A percentile compares a stretch with the other conserved stretches of the same genome.
Conservation (phyloP, 2,888 invertebrate genomes). For the Alcis repandata region DNA sequence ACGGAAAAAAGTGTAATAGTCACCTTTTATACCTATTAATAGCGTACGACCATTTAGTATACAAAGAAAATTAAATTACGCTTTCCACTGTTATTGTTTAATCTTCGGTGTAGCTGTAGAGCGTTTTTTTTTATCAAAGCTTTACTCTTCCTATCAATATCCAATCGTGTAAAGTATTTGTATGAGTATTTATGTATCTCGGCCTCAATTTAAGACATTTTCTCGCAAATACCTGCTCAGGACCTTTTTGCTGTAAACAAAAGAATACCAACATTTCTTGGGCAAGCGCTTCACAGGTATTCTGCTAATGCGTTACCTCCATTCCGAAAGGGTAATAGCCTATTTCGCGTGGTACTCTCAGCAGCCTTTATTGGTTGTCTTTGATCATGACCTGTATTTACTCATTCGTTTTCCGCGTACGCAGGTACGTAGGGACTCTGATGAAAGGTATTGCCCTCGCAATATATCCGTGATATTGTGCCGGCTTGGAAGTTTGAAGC, state of each 20-base stretch:
- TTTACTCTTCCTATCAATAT: not conserved
- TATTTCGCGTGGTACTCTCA: conserved; percentile 15
- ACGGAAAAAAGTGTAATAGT: not conserved
- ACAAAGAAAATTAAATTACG: not conserved
- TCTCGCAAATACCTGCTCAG: conserved; percentile 2
- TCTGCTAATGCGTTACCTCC: conserved; percentile 23
- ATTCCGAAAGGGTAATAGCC: conserved; percentile 24
- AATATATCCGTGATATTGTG: conserved; percentile 14
- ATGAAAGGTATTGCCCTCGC: conserved; percentile 18
- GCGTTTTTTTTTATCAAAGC: not conserved
- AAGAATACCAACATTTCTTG: conserved; percentile 22
- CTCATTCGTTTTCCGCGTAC: conserved; percentile 20
- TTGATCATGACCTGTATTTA: conserved; percentile 30
- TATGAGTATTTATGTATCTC: conserved; percentile 3
- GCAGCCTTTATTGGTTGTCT: conserved; percentile 19
- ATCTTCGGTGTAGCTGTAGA: not conserved
- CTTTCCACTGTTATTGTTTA: not conserved
- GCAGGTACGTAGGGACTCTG: conserved; percentile 7
- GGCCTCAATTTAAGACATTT: not conserved
- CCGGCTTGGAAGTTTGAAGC: conserved; percentile 21
- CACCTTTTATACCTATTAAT: not conserved
- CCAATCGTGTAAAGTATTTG: not conserved
- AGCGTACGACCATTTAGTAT: not conserved
- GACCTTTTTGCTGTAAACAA: conserved; percentile 16
- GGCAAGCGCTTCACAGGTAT: conserved; percentile 2